phyloP scores from a whole-genome alignment of 2,888 invertebrate genomes.

The Scaptomyza parva region DNA sequence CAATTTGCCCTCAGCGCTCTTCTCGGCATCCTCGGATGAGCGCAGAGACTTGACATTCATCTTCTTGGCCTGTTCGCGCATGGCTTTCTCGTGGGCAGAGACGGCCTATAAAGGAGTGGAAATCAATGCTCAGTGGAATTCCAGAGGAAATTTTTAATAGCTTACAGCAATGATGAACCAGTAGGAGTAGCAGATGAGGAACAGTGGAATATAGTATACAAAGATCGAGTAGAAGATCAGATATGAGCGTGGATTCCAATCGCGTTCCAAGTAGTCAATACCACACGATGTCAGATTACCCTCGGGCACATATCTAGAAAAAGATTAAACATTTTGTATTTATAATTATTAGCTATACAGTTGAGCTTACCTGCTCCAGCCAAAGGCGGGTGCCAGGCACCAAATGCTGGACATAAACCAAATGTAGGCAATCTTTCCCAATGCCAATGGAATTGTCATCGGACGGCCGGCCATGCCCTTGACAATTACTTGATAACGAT shows the following conservation, averaged over 20 bases:
- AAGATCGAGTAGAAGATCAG: conserved; percentile 92
- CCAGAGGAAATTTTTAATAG: conserved; percentile 1
- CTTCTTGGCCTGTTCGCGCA: conserved; percentile 96
- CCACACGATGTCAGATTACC: conserved; percentile 97
- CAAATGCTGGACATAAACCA: conserved; percentile 92
- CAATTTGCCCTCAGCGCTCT: conserved; percentile 94
- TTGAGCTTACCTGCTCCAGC: conserved; percentile 93
- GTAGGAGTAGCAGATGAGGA: conserved; percentile 94
- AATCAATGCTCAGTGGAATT: background rate
- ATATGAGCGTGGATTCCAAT: conserved; percentile 91
- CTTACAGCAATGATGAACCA: conserved; percentile 93
- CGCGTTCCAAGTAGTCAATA: conserved; percentile 92
- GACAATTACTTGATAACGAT: conserved; percentile 97
- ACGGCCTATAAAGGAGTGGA: conserved; percentile 54
- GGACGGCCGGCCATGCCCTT: conserved; percentile 94
- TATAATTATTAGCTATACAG: background rate
- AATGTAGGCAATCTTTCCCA: conserved; percentile 91
- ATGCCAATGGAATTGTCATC: conserved; percentile 92
- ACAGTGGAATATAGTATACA: conserved; percentile 91
- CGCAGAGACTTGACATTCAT: conserved; percentile 96
- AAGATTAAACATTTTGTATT: background rate
- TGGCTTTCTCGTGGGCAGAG: conserved; percentile 90
- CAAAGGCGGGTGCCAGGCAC: conserved; percentile 94
- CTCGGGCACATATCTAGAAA: conserved; percentile 93
- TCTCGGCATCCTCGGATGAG: conserved; percentile 90